Evolutionary conservation across 1,140 invertebrate genomes (phyloP), one percentile per base, ranked within the genome.

Genomic region (Olivierus martensii): DNA sequence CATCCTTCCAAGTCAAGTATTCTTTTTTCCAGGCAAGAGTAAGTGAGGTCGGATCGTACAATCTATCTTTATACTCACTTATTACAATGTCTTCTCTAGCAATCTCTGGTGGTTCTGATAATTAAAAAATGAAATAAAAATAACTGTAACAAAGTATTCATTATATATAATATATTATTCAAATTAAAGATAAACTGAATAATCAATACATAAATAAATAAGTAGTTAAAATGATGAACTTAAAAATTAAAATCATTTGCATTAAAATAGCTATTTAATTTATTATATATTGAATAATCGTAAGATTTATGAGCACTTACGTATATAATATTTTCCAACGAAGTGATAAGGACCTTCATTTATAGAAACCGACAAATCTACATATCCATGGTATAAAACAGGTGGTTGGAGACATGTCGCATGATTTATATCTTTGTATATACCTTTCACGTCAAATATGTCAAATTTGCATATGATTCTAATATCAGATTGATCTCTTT

Each of bases 291-390:
- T n/a, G n/a, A n/a, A n/a, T n/a, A n/a, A n/a, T n/a, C n/a, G n/a
- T n/a, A n/a, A n/a, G n/a, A n/a, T n/a, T n/a, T n/a, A n/a, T n/a
- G n/a, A n/a, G 9, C 28, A 71, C 75, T 77, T 75, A 88, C 86
- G 86, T 44, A 94, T 81, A 66, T 90, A 91, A 68, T 81, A 93
- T 74, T 80, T 83, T 61, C 89, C 88, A 63, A 87, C 88, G 85
- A 89, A 95, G 60, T 90, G 82, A 65, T 80, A 88, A 18, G 76
- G 78, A 61, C 82, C 84, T 38, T 80, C 84, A 46, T 75, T 67
- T 43, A 92, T 79, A 3, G 86, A 81, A 18, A 94, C 79, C 60
- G 87, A 82, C 56, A 96, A 83, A 39, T 85, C 78, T 7, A 94
- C 80, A 62, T 91, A 94, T 4, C 90, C 90, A 63, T 93, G 85